Evolutionary conservation across 2,888 invertebrate genomes (phyloP), one percentile per base, ranked within the genome.

Genomic region (Lithophane leautieri): DNA sequence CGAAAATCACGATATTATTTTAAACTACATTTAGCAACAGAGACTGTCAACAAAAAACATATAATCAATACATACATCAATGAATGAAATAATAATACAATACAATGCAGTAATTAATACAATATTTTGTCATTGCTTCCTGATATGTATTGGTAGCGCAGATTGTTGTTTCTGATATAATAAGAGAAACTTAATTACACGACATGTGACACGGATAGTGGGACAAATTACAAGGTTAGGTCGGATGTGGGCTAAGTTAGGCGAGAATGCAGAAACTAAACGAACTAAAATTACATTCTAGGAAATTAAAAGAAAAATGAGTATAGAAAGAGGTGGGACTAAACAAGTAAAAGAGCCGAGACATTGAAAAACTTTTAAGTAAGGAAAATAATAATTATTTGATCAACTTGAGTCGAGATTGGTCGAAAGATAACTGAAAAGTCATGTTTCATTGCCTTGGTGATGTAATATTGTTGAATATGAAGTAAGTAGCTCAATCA

Each of bases 171-270:
- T 87, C 85, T 80, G 89, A 87, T 88, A 90, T 88, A 90, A 79
- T 83, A 93, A 90, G 90, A 91, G 90, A 91, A 92, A 92, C 90
- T 91, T 92, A 93, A 93, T 93, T 89, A 89, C 83, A 85, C 65
- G 91, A 92, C 91, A 93, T 92, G 86, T 91, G 92, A 92, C 90
- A 89, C 87, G 83, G 90, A 91, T 91, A 91, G 88, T 87, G 88
- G 89, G 86, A 89, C 91, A 89, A 92, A 90, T 90, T 91, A 91
- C 90, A 91, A 93, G 90, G 90, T 88, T 88, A 80, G 62, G 42
- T 77, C 40, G 42, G 40, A 11, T 70, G 34, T 61, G 76, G 86
- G 67, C 8, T 8, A 86, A 86, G 83, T 76, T 56, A 61, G 0
- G 60, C 73, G 70, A 68, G 25, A n/a, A 44, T 50, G n/a, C 12